phyloP scores from a whole-genome alignment of 2,888 invertebrate species.

The Diogma glabrata region DNA sequence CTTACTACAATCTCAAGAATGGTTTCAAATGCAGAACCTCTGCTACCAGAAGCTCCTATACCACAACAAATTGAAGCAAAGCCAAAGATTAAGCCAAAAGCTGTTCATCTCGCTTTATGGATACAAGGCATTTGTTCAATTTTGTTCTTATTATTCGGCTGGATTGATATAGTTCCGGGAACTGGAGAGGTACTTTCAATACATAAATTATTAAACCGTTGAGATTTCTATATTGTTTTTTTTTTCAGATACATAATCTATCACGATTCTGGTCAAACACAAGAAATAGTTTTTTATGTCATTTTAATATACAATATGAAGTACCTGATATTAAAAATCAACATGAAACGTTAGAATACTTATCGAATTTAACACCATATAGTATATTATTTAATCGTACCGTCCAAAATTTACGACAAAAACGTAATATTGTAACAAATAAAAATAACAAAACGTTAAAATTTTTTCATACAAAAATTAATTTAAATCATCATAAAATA shows the following conservation, averaged over 20 bases:
- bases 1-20: slow-evolving; percentile 41
- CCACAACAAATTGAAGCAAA: slow-evolving; percentile 15
- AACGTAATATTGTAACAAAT: slow-evolving; percentile 13
- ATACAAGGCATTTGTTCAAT: slow-evolving; percentile 38
- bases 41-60: slow-evolving; percentile 14
- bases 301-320: slow-evolving; percentile 26
- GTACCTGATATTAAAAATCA: slow-evolving; percentile 15
- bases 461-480: slow-evolving; percentile 17
- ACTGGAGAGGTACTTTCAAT: slow-evolving; percentile 37
- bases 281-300: slow-evolving; percentile 30
- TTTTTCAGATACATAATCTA: slow-evolving; percentile 24
- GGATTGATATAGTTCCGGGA: slow-evolving; percentile 41
- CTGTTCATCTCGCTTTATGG: slow-evolving; percentile 35
- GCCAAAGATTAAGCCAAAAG: slow-evolving; percentile 25
- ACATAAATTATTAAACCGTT: background rate
- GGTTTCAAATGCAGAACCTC: slow-evolving; percentile 33
- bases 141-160: slow-evolving; percentile 36
- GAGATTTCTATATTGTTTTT: slow-evolving; percentile 9
- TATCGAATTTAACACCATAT: slow-evolving; percentile 22
- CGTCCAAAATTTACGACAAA: slow-evolving; percentile 20
- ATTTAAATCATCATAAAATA: background rate
- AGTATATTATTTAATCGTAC: slow-evolving; percentile 20
- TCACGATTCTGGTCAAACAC: slow-evolving; percentile 31
- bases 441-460: slow-evolving; percentile 13
- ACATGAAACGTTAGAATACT: slow-evolving; percentile 19